Conservation (phyloP, 2,888 invertebrate genomes). For the Idaea aversata region DNA sequence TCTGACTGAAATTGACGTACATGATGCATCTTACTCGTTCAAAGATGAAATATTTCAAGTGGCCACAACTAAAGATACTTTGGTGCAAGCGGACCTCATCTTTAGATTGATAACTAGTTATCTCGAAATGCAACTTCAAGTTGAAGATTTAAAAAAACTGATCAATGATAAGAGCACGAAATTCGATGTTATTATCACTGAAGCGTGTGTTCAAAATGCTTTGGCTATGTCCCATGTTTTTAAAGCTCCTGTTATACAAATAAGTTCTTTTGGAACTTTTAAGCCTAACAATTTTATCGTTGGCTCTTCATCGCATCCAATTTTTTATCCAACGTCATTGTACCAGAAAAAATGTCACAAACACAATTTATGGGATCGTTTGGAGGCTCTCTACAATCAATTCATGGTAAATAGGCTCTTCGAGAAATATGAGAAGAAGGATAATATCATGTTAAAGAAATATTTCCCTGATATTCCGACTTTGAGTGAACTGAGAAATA, state of each 20-base stretch:
- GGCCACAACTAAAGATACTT: neutral
- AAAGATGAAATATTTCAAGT: neutral
- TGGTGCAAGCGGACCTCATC: neutral
- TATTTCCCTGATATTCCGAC: constrained; percentile 16
- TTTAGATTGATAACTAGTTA: constrained; percentile 4
- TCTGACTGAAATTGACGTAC: neutral
- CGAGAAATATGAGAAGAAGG: neutral
- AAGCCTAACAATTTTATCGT: constrained; percentile 24
- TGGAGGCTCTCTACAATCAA: constrained; percentile 17
- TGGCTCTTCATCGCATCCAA: constrained; percentile 29
- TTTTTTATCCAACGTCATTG: constrained; percentile 29
- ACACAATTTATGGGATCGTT: constrained; percentile 36
- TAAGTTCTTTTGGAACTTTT: constrained; percentile 39
- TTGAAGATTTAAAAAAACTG: constrained; percentile 28
- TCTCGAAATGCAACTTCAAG: constrained; percentile 30
- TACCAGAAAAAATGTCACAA: constrained; percentile 29
- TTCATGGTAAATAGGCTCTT: neutral
- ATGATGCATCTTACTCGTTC: neutral
- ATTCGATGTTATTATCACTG: constrained; percentile 43
- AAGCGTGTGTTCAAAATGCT: constrained; percentile 32
- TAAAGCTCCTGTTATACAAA: constrained; percentile 39
- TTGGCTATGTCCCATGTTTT: constrained; percentile 35
- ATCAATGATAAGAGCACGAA: constrained; percentile 23
- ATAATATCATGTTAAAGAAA: constrained; percentile 7
- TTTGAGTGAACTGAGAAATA: constrained; percentile 22